Percentiles rank a stretch among this genome's conserved stretches.
Conservation (phyloP, 2,113 vertebrate genomes). For the Oxyruncus cristatus region DNA sequence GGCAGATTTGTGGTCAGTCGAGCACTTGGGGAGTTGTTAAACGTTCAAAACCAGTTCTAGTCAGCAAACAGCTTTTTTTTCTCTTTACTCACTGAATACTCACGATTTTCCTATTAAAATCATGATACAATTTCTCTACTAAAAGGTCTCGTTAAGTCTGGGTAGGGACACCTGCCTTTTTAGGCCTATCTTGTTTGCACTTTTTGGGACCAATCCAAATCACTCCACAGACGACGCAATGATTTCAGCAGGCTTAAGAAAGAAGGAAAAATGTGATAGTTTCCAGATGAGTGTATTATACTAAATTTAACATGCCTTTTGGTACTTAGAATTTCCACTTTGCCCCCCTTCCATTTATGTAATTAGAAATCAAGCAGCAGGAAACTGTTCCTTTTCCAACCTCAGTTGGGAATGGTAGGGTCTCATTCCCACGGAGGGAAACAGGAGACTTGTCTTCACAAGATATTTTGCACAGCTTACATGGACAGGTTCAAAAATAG, state of each 20-base stretch:
- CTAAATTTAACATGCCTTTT: slow-evolving; percentile 72
- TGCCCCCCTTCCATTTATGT: slow-evolving; percentile 52
- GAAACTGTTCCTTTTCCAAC: slow-evolving; percentile 42
- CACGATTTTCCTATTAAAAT: not conserved
- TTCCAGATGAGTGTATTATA: slow-evolving; percentile 77
- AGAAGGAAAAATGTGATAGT: slow-evolving; percentile 67
- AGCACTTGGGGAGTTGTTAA: slow-evolving; percentile 39
- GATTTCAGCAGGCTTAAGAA: slow-evolving; percentile 55
- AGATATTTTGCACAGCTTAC: slow-evolving; percentile 33
- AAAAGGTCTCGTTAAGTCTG: not conserved
- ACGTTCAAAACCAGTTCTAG: not conserved
- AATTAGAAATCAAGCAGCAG: slow-evolving; percentile 68
- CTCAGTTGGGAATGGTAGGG: not conserved
- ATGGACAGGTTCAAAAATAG: slow-evolving; percentile 55
- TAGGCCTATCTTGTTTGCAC: slow-evolving; percentile 3
- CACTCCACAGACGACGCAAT: not conserved
- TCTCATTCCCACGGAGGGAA: not conserved
- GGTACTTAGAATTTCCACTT: slow-evolving; percentile 72
- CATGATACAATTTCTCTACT: not conserved
- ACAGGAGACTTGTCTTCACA: not conserved
- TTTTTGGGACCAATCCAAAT: not conserved
- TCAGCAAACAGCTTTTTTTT: not conserved
- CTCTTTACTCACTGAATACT: not conserved
- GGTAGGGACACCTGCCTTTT: slow-evolving; percentile 28
- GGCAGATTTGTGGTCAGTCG: slow-evolving; percentile 21